A percentile compares a stretch with the other conserved stretches of the same genome.
Evolutionary conservation across 2,113 vertebrate species (phyloP).

Genomic region (Synchiropus splendidus): DNA sequence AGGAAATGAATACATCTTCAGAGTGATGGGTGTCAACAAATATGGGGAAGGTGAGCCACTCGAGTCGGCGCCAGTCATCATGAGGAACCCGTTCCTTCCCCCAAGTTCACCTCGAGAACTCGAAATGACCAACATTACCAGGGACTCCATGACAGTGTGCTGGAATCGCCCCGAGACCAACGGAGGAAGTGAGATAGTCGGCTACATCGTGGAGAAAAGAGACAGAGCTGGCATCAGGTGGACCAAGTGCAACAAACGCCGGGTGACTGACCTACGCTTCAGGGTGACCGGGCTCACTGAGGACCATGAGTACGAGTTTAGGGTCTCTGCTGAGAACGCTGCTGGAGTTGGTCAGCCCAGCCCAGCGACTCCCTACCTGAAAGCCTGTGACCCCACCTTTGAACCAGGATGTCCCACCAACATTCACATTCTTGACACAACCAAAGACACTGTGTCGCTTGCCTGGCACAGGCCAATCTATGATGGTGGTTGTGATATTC

Average conservation of each 20-base stretch:
- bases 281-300: conserved; percentile 90
- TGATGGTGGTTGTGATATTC: conserved; percentile 90
- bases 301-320: conserved; percentile 97
- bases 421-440: conserved; percentile 76
- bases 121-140: conserved; percentile 89
- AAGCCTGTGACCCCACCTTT: conserved; percentile 91
- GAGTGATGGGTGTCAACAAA: conserved; percentile 95
- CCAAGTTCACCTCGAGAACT: conserved; percentile 80
- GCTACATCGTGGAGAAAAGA: conserved; percentile 93
- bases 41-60: conserved; percentile 88
- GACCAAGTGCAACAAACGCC: conserved; percentile 96
- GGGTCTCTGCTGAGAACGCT: conserved; percentile 91
- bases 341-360: conserved; percentile 87
- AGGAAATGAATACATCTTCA: conserved; percentile 96
- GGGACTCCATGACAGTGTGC: conserved; percentile 96
- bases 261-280: conserved; percentile 88
- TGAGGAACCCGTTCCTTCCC: conserved; percentile 91
- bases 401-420: conserved; percentile 90
- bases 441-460: conserved; percentile 77
- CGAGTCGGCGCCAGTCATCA: conserved; percentile 85
- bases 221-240: conserved; percentile 91
- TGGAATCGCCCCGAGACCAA: conserved; percentile 86
- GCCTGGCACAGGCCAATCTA: conserved; percentile 93
- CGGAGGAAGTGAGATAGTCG: conserved; percentile 88
- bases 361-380: conserved; percentile 77